phyloP scores from a whole-genome alignment of 1,140 invertebrate genomes.

The Leguminivora glycinivorella region DNA sequence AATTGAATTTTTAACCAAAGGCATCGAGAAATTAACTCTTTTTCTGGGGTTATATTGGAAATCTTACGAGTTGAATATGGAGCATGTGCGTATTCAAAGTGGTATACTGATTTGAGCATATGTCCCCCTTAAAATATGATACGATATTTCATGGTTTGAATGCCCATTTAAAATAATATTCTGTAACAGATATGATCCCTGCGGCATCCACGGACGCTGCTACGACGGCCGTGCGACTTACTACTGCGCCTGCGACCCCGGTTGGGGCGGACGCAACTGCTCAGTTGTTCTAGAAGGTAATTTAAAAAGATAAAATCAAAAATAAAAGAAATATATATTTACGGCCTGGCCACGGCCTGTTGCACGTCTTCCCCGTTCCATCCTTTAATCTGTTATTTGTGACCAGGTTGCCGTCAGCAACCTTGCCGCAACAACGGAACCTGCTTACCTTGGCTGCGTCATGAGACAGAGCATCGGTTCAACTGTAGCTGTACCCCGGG shows the following conservation, averaged over 20 bases:
- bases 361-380: not conserved
- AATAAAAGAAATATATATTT: too few species aligned
- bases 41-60: too few species aligned
- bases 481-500: conserved; percentile 92
- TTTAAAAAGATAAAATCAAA: too few species aligned
- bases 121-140: too few species aligned
- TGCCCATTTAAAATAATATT: not conserved
- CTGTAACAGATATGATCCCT: conserved; percentile 81
- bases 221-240: conserved; percentile 88
- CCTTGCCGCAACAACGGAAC: conserved; percentile 91
- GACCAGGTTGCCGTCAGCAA: conserved; percentile 83
- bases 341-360: too few species aligned
- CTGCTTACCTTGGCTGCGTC: conserved; percentile 89
- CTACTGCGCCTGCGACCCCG: conserved; percentile 87
- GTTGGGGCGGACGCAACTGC: conserved; percentile 96
- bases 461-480: conserved; percentile 89
- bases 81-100: too few species aligned
- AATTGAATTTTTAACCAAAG: too few species aligned
- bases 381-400: too few species aligned
- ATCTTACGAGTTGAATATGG: too few species aligned
- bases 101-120: too few species aligned
- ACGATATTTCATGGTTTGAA: too few species aligned
- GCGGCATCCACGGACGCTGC: conserved; percentile 89
- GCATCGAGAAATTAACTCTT: too few species aligned
- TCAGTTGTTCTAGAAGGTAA: conserved; percentile 85